Evolutionary conservation across 2,888 invertebrate genomes (phyloP).

Genomic region (Gastrophysa polygoni): DNA sequence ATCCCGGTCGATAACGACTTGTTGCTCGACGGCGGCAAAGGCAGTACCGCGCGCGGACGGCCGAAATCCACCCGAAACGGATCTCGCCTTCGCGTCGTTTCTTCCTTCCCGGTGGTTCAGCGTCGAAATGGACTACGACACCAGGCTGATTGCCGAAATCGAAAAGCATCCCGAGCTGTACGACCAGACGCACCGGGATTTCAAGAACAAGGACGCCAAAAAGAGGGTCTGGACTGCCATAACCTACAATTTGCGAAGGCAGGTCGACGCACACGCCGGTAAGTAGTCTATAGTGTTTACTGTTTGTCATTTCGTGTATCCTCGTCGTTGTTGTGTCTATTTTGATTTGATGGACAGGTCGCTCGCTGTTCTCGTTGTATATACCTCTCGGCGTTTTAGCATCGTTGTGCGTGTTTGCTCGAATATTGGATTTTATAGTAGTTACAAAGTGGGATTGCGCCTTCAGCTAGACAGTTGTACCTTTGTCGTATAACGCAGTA

Average conservation of each 20-base stretch:
- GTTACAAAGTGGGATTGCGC: too few species aligned
- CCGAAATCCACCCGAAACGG: background rate
- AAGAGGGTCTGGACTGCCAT: conserved; percentile 28
- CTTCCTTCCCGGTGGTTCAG: background rate
- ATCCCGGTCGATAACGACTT: background rate
- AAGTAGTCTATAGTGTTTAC: conserved; percentile 8
- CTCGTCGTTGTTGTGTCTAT: too few species aligned
- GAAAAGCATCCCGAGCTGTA: conserved; percentile 32
- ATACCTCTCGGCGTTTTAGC: too few species aligned
- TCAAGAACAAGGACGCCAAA: conserved; percentile 32
- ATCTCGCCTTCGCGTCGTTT: background rate
- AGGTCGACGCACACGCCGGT: conserved; percentile 32
- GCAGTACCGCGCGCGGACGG: background rate
- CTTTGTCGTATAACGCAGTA: too few species aligned
- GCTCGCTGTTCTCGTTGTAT: too few species aligned
- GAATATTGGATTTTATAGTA: too few species aligned
- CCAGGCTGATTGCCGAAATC: conserved; percentile 29
- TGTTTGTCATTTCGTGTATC: conserved; percentile 12
- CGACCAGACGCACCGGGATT: conserved; percentile 30
- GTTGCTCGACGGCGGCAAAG: conserved; percentile 10
- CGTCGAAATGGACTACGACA: conserved; percentile 37
- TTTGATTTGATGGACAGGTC: too few species aligned
- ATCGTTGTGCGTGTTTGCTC: too few species aligned
- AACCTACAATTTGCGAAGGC: conserved; percentile 28
- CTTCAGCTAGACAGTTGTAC: too few species aligned